Evolutionary conservation across 64 coral and sea anemone genomes (phyloP).

Genomic region (Actinia equina): DNA sequence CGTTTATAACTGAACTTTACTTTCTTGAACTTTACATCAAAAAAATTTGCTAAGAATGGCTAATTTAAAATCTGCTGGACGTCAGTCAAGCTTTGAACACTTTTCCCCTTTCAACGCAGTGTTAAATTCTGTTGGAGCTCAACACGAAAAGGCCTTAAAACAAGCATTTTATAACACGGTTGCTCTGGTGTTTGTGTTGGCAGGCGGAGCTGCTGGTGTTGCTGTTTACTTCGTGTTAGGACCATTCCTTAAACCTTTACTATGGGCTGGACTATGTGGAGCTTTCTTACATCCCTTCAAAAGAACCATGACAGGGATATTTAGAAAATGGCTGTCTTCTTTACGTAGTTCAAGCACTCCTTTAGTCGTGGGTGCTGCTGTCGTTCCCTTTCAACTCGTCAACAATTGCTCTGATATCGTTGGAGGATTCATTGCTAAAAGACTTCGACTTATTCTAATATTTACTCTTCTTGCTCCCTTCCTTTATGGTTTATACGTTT

Average conservation of each 20-base stretch:
- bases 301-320: constrained; percentile 65
- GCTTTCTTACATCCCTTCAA: constrained; percentile 96
- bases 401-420: constrained; percentile 85
- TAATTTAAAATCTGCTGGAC: constrained; percentile 40
- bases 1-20: neutral
- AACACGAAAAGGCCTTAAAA: constrained; percentile 85
- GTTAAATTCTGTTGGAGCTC: constrained; percentile 62
- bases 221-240: constrained; percentile 93
- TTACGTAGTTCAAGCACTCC: constrained; percentile 82
- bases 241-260: constrained; percentile 84
- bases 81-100: constrained; percentile 74
- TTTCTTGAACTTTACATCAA: neutral
- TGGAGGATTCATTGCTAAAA: constrained; percentile 69
- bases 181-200: constrained; percentile 70
- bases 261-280: constrained; percentile 95
- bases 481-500: constrained; percentile 69
- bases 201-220: constrained; percentile 79
- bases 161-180: constrained; percentile 94
- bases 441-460: constrained; percentile 58
- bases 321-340: constrained; percentile 85
- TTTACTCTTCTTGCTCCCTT: constrained; percentile 39
- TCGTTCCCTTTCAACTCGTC: constrained; percentile 83
- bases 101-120: constrained; percentile 92
- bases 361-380: constrained; percentile 70
- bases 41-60: constrained; percentile 46